These are phyloP conservation scores for Yponomeuta malinellus DNA, from an alignment of 2,888 invertebrate genomes.

Conservation along the genomic window DNA sequence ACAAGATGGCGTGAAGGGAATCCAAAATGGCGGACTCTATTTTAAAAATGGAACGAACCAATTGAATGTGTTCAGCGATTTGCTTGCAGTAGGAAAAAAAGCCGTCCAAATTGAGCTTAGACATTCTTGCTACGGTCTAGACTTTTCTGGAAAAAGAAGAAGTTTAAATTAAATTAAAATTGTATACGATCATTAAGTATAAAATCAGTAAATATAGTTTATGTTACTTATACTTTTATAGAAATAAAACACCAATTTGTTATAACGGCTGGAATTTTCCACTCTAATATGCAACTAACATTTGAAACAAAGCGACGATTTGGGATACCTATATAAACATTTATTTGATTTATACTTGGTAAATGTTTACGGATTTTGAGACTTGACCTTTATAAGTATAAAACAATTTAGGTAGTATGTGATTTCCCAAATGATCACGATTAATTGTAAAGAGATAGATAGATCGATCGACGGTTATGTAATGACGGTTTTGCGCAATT, in stretches of 20 bases:
- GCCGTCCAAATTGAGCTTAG: constrained; percentile 72
- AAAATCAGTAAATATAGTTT: constrained; percentile 18
- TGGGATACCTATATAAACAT: not conserved
- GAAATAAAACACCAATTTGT: not conserved
- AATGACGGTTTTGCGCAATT: constrained; percentile 19
- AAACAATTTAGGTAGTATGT: too few species aligned
- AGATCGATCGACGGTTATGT: constrained; percentile 11
- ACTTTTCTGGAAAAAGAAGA: constrained; percentile 66
- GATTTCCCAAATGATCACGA: too few species aligned
- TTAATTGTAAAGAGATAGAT: too few species aligned
- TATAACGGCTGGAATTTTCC: not conserved
- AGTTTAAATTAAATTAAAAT: constrained; percentile 19
- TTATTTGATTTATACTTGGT: not conserved
- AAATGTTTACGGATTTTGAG: too few species aligned
- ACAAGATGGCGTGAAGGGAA: constrained; percentile 19
- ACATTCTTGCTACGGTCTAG: constrained; percentile 53
- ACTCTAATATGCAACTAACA: not conserved
- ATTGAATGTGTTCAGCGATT: constrained; percentile 73
- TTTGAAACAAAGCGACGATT: not conserved
- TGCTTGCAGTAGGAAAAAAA: constrained; percentile 76
- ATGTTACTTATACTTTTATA: constrained; percentile 16
- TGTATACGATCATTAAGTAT: too few species aligned
- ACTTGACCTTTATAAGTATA: too few species aligned
- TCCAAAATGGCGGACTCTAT: constrained; percentile 28
- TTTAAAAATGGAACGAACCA: constrained; percentile 55